phyloP scores from a whole-genome alignment of 2,888 invertebrate genomes.

The Entomobrya proxima region DNA sequence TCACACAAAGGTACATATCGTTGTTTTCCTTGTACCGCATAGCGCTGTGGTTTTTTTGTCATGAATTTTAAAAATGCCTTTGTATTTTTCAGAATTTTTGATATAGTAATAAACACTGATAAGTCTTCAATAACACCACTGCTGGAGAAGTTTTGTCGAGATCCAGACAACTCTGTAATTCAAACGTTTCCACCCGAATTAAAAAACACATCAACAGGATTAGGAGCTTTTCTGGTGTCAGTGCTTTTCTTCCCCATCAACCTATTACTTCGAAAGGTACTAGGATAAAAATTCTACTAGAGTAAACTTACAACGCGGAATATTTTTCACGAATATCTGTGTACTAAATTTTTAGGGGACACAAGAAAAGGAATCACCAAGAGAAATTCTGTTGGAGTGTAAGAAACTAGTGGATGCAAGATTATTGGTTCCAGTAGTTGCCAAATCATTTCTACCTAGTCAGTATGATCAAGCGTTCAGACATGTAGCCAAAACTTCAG shows the following conservation, averaged over 20 bases:
- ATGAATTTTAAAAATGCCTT: neutral
- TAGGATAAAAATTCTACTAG: neutral
- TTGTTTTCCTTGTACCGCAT: no score
- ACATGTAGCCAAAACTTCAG: conserved; percentile 72
- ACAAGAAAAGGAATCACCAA: conserved; percentile 61
- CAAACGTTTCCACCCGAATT: conserved; percentile 74
- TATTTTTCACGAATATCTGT: neutral
- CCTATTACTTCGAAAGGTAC: conserved; percentile 60
- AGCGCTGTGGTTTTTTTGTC: neutral
- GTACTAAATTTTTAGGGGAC: conserved; percentile 13
- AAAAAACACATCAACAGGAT: conserved; percentile 40
- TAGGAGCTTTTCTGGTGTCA: conserved; percentile 56
- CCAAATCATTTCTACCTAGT: conserved; percentile 74
- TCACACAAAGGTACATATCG: conserved; percentile 72
- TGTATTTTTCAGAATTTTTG: conserved; percentile 69
- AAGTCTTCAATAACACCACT: conserved; percentile 62
- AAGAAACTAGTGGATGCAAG: conserved; percentile 72
- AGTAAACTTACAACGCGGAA: neutral
- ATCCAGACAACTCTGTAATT: conserved; percentile 68
- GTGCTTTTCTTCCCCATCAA: conserved; percentile 51
- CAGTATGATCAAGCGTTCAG: conserved; percentile 75
- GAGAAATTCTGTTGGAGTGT: conserved; percentile 69
- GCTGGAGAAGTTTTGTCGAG: conserved; percentile 72
- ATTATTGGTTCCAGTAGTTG: conserved; percentile 73
- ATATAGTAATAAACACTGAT: conserved; percentile 74